Percentiles rank a stretch among this genome's conserved stretches.
These are phyloP conservation scores for Rhagophthalmus giganteus DNA, from an alignment of 2,888 invertebrate genomes.

Conservation along the genomic window DNA sequence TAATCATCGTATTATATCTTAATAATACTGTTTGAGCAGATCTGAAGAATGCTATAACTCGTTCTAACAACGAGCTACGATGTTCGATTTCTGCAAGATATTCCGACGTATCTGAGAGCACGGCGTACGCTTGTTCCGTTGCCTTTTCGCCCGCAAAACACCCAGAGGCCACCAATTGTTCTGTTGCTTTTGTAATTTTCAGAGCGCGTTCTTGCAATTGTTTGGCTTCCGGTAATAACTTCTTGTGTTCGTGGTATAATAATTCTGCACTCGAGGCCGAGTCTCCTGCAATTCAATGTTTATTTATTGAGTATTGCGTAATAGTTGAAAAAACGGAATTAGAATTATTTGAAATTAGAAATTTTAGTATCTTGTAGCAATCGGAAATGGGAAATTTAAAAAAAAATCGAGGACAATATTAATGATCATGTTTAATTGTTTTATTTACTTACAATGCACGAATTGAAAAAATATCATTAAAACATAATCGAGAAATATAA, in stretches of 20 bases:
- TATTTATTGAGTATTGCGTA: too few species aligned
- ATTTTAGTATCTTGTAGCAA: too few species aligned
- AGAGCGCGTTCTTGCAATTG: conserved; percentile 74
- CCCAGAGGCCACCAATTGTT: conserved; percentile 70
- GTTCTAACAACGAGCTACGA: conserved; percentile 67
- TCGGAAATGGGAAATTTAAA: too few species aligned
- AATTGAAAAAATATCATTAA: background rate
- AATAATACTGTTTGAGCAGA: conserved; percentile 68
- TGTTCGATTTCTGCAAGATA: conserved; percentile 73
- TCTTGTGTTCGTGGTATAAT: conserved; percentile 69
- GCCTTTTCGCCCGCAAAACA: conserved; percentile 72
- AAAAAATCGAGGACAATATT: too few species aligned
- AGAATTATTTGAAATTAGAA: too few species aligned
- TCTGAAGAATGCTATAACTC: conserved; percentile 73
- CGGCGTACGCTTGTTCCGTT: conserved; percentile 66
- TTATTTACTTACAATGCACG: too few species aligned
- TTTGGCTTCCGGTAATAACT: conserved; percentile 71
- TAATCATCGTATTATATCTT: too few species aligned
- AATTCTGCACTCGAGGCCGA: conserved; percentile 69
- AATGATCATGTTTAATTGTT: too few species aligned
- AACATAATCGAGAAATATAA: background rate
- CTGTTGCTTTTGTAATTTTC: conserved; percentile 76
- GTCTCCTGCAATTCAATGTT: conserved; percentile 62
- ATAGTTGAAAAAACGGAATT: too few species aligned
- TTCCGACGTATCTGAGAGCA: conserved; percentile 68